A percentile compares a stretch with the other conserved stretches of the same genome.
phyloP scores from a whole-genome alignment of 2,113 vertebrate genomes.

The Ptyas mucosa region DNA sequence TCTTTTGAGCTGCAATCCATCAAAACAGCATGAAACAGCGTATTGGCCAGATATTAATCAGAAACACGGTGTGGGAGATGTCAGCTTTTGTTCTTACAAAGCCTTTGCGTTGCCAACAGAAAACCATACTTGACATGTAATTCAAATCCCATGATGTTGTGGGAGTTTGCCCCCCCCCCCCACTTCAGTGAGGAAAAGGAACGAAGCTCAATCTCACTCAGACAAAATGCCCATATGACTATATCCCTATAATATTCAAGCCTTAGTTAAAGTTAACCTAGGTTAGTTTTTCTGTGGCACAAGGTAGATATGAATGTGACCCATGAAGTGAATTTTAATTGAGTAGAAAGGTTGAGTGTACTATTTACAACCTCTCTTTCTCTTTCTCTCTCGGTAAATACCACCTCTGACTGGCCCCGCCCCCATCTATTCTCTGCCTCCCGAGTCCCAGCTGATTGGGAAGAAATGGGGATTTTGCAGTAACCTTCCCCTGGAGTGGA shows the following conservation, averaged over 20 bases:
- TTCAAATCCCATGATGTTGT: slow-evolving; percentile 53
- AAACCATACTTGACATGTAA: slow-evolving; percentile 65
- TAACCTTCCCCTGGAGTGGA: too few species aligned
- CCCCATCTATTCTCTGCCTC: too few species aligned
- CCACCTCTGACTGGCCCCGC: too few species aligned
- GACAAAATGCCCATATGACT: not conserved
- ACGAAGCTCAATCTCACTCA: slow-evolving; percentile 6
- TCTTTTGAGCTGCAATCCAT: slow-evolving; percentile 53
- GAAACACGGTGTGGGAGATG: slow-evolving; percentile 6
- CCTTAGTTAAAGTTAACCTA: not conserved
- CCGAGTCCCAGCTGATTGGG: too few species aligned
- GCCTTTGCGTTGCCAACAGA: slow-evolving; percentile 57
- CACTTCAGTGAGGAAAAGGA: slow-evolving; percentile 39
- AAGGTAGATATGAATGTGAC: not conserved
- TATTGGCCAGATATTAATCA: slow-evolving; percentile 55
- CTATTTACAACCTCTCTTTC: not conserved
- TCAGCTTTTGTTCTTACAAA: slow-evolving; percentile 55
- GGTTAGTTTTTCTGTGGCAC: not conserved
- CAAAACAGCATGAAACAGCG: slow-evolving; percentile 19
- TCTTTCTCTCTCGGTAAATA: not conserved
- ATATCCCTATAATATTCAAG: not conserved
- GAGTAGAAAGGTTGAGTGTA: not conserved
- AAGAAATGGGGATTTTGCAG: too few species aligned
- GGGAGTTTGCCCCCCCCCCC: not conserved
- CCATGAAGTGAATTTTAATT: not conserved